Conservation (phyloP, 30 jellyfish, hydroid and myxozoan species). For the Rhopilema esculentum region DNA sequence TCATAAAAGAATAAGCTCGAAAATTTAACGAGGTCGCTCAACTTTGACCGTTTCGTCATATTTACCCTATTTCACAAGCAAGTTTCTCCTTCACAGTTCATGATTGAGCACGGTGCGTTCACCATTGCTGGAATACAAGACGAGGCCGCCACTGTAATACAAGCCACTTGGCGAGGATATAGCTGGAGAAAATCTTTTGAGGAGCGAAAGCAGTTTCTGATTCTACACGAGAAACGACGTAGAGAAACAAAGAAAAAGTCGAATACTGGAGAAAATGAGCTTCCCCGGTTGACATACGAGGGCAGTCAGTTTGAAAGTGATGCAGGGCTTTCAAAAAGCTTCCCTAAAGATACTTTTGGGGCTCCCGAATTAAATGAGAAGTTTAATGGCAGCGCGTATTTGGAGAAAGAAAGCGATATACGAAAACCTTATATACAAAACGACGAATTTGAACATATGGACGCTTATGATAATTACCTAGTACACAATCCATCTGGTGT, state of each 20-base stretch:
- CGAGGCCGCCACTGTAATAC: conserved; percentile 89
- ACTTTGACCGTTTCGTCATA: no score
- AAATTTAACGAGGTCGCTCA: no score
- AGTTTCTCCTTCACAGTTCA: conserved; percentile 37
- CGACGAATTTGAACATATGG: background rate
- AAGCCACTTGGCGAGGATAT: conserved; percentile 90
- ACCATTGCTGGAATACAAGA: conserved; percentile 93
- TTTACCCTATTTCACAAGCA: no score
- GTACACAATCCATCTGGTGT: background rate
- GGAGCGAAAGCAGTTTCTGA: conserved; percentile 54
- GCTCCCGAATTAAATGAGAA: background rate
- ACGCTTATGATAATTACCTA: background rate
- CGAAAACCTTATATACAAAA: background rate
- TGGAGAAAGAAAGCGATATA: background rate
- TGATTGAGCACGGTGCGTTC: conserved; percentile 91
- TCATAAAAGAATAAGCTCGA: no score
- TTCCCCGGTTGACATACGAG: background rate
- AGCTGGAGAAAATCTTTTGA: conserved; percentile 47
- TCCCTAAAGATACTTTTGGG: background rate
- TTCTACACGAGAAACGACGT: conserved; percentile 58
- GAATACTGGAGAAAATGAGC: background rate
- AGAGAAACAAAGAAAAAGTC: conserved; percentile 22
- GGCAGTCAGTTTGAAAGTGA: background rate
- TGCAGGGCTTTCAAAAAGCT: background rate
- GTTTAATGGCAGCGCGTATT: background rate